Base-by-base conservation (phyloP, 2,888 invertebrate genomes). In the Drosophila prolongata region DNA sequence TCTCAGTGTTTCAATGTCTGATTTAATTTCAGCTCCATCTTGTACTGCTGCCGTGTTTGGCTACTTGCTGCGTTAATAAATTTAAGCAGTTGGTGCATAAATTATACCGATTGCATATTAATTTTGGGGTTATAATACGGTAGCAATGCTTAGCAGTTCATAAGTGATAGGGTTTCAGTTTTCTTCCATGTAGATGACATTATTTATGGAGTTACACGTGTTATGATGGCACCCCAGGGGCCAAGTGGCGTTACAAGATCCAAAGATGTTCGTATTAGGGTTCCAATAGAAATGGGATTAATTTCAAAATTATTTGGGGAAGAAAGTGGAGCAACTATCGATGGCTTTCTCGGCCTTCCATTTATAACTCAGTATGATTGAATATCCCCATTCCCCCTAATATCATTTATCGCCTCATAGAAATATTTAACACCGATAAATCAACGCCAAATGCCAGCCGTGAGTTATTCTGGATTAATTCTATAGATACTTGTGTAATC, bases 91-190 rank as follows among this genome's bases (percentile, higher is more conserved):
- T 79, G 79, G 70, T 75, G 79, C 82, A 85, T 89, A 88, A 88
- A 88, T 88, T 82, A 88, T 79, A 65, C 50, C 59, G 67, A 78
- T 77, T 81, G 84, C 78, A 74, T 85, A 85, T 87, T 87, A 85
- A 80, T 80, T 75, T 77, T 43, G 71, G 71, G 71, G 64, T 71
- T 71, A 56, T 43, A 34, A 42, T 43, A 53, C 75, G 56, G 74
- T 71, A 76, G 83, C 83, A 40, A 53, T 46, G 27, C 40, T 16
- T 19, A 4, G 38, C 38, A 38, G 40, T n/a, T 54, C 13, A 19
- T 38, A 46, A 65, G 64, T 35, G 65, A 59, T 76, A 66, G 66
- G 75, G 67, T 67, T 56, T 65, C 16, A 16, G 54, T 40, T 67
- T 38, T 50, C 35, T 37, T 38, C 44, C 66, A 49, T 55, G 55